Evolutionary conservation across 2,888 invertebrate species (phyloP).

Genomic region (Xiphydria camelus): DNA sequence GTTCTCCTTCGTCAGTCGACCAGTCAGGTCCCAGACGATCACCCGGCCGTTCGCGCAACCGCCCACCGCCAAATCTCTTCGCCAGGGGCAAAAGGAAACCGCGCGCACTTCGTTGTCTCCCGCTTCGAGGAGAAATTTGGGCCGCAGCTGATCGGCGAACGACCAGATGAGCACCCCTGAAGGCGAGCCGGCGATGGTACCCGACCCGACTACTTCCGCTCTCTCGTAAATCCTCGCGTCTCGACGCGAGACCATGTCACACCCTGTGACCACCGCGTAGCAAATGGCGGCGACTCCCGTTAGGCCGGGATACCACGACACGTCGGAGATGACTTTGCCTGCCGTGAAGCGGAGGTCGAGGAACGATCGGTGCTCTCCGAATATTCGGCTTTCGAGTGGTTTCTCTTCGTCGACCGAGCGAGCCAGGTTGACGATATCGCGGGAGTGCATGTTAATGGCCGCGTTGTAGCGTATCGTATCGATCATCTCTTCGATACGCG

Average conservation of each 20-base stretch:
- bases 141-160: slow-evolving; percentile 32
- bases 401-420: slow-evolving; percentile 7
- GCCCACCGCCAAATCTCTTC: slow-evolving; percentile 45
- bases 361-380: slow-evolving; percentile 40
- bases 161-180: slow-evolving; percentile 40
- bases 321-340: slow-evolving; percentile 40
- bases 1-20: slow-evolving; percentile 16
- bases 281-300: slow-evolving; percentile 34
- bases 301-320: slow-evolving; percentile 45
- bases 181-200: not conserved
- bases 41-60: slow-evolving; percentile 52
- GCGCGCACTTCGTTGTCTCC: slow-evolving; percentile 43
- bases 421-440: slow-evolving; percentile 38
- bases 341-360: slow-evolving; percentile 35
- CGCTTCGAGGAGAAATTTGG: slow-evolving; percentile 39
- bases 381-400: slow-evolving; percentile 14
- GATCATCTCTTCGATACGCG: slow-evolving; percentile 27
- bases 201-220: not conserved
- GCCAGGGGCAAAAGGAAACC: slow-evolving; percentile 49
- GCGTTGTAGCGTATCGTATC: slow-evolving; percentile 41
- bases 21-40: slow-evolving; percentile 50
- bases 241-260: slow-evolving; percentile 5
- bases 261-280: slow-evolving; percentile 26
- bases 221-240: no score
- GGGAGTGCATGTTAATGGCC: slow-evolving; percentile 41